Percentiles rank a stretch among this genome's conserved stretches.
phyloP scores from a whole-genome alignment of 2,888 invertebrate genomes.

The Eilema depressum region DNA sequence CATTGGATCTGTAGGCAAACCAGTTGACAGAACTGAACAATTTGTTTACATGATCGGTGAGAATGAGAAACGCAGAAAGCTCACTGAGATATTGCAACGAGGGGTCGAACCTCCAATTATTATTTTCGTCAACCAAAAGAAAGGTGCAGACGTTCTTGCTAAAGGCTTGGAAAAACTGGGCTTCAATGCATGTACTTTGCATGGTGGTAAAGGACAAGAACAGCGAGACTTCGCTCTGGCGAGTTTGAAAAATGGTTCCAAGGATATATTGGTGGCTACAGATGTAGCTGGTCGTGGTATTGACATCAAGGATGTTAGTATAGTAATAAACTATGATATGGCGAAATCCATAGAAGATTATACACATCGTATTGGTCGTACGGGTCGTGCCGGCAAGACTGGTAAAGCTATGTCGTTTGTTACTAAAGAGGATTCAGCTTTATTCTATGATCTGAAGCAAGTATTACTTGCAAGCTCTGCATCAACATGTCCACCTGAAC shows the following conservation, averaged over 20 bases:
- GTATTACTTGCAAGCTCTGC: conserved; percentile 95
- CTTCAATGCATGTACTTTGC: conserved; percentile 98
- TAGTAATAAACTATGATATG: conserved; percentile 99
- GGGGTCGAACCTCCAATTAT: conserved; percentile 99
- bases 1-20: conserved; percentile 98
- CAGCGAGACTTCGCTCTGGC: conserved; percentile 99
- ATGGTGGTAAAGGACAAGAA: conserved; percentile 99
- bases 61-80: conserved; percentile 97
- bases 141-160: conserved; percentile 99
- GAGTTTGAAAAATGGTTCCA: conserved; percentile 97
- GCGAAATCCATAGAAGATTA: conserved; percentile 99
- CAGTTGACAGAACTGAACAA: conserved; percentile 99
- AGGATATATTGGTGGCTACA: conserved; percentile 99
- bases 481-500: conserved; percentile 97
- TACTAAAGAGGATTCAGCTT: conserved; percentile 97
- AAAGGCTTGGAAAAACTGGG: conserved; percentile 98
- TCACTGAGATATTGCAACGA: conserved; percentile 95
- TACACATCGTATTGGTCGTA: conserved; percentile 99
- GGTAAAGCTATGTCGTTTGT: conserved; percentile 98
- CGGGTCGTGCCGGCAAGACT: conserved; percentile 99
- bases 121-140: conserved; percentile 99
- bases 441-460: conserved; percentile 99
- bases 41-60: conserved; percentile 98
- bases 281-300: conserved; percentile 99
- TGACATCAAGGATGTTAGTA: conserved; percentile 99